Evolutionary conservation across 2,888 invertebrate genomes (phyloP), one percentile per base, ranked within the genome.

Genomic region (Odontocolon sp.): DNA sequence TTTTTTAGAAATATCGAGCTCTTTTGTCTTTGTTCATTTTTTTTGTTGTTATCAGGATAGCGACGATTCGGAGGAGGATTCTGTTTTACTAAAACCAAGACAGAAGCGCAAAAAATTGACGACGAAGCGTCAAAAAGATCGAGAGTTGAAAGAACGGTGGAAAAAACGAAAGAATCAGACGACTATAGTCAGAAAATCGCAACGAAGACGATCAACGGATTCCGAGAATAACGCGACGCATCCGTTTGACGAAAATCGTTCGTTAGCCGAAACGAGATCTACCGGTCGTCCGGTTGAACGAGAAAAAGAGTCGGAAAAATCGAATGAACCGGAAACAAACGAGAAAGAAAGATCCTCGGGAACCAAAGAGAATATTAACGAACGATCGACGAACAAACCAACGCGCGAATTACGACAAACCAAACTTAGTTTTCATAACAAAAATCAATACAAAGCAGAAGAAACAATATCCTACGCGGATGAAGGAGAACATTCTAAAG

Each of bases 21-120:
- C 8, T 8, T 16, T 33, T 1, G 28, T 28, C 14, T 16, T 11
- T 2, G 1, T 8, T 31, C 16, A 18, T 11, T 23, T 23, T 50
- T 45, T 4, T 26, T 8, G 11, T 28, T 6, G 14, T 54, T 82
- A 79, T 38, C 36, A 83, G 83, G 1, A 47, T 33, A 21, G 42
- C 9, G 61, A 36, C 5, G 16, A 9, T 3, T 64, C 69, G 1
- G 71, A 72, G 0, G 69, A 77, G 11, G 64, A 71, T 26, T 74
- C 50, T 4, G 21, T 50, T 4, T 40, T 82, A 28, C 3, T 1
- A 3, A 4, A 14, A 0, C 3, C 47, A 3, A 33, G 42, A 5
- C 16, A 6, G 0, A 1, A 18, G 1, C 14, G 6, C 3, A 59
- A 28, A 0, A 70, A 4, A 31, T 33, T 23, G 11, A 1, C 0